Conservation (phyloP, 2,797 vertebrate genomes). For the Corythornis leucogaster region DNA sequence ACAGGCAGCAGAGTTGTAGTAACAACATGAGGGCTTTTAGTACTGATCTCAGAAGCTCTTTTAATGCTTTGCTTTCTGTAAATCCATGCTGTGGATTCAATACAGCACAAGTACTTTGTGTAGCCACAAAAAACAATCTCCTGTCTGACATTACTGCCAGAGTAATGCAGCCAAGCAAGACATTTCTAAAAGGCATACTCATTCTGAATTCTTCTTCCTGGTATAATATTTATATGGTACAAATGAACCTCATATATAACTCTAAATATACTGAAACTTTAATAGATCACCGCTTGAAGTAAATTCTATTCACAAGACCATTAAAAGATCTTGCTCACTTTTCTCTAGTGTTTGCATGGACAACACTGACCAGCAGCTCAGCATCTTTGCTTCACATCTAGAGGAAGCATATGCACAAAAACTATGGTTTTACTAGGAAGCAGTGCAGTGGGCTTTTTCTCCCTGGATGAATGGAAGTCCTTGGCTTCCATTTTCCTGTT, state of each 20-base stretch:
- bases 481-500: background rate
- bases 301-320: background rate
- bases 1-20: background rate
- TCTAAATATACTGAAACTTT: background rate
- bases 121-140: background rate
- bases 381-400: background rate
- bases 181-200: background rate
- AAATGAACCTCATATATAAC: background rate
- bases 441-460: background rate
- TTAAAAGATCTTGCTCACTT: background rate
- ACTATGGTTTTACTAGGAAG: background rate
- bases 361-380: background rate
- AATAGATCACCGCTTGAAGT: background rate
- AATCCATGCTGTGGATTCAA: background rate
- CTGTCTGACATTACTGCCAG: background rate
- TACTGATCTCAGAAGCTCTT: background rate
- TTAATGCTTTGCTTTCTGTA: background rate
- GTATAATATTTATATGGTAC: background rate
- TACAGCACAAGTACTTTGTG: background rate
- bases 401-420: background rate
- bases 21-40: background rate
- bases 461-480: too few relatives aligned
- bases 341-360: accelerated
- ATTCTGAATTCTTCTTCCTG: background rate
- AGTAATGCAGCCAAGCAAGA: background rate